Evolutionary conservation across 2,797 vertebrate species (phyloP).

Genomic region (Sebastes itinus): DNA sequence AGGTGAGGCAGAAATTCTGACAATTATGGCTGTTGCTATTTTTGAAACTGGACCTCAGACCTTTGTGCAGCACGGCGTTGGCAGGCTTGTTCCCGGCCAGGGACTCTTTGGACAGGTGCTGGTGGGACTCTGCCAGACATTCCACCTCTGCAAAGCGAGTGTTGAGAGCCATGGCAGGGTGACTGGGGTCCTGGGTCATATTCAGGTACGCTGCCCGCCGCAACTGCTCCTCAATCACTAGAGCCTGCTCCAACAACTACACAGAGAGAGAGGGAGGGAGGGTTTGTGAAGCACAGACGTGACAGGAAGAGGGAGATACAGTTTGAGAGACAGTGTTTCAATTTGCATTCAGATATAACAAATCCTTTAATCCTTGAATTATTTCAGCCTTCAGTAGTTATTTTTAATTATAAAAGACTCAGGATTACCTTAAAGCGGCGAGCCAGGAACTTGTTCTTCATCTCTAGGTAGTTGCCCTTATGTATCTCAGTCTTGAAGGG

Average conservation of each 20-base stretch:
- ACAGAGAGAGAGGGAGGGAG: background rate
- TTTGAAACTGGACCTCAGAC: constrained; percentile 66
- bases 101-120: constrained; percentile 98
- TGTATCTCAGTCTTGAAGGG: constrained; percentile 98
- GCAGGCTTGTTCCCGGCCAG: constrained; percentile 97
- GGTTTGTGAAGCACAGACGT: background rate
- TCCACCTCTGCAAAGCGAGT: constrained; percentile 96
- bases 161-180: constrained; percentile 97
- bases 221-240: constrained; percentile 98
- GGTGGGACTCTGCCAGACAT: constrained; percentile 97
- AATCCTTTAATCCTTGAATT: constrained; percentile 35
- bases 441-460: constrained; percentile 99
- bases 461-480: constrained; percentile 98
- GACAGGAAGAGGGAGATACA: background rate
- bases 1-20: background rate
- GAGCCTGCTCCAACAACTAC: constrained; percentile 95
- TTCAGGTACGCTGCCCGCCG: constrained; percentile 95
- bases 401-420: constrained; percentile 5
- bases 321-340: background rate
- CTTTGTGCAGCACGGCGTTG: constrained; percentile 97
- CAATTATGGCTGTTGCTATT: background rate
- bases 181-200: constrained; percentile 95
- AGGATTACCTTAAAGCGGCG: constrained; percentile 91
- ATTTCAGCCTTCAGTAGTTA: background rate
- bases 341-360: constrained; percentile 12